Evolutionary conservation across 2,797 vertebrate species (phyloP), one percentile per base, ranked within the genome.

Genomic region (Macropodus opercularis): DNA sequence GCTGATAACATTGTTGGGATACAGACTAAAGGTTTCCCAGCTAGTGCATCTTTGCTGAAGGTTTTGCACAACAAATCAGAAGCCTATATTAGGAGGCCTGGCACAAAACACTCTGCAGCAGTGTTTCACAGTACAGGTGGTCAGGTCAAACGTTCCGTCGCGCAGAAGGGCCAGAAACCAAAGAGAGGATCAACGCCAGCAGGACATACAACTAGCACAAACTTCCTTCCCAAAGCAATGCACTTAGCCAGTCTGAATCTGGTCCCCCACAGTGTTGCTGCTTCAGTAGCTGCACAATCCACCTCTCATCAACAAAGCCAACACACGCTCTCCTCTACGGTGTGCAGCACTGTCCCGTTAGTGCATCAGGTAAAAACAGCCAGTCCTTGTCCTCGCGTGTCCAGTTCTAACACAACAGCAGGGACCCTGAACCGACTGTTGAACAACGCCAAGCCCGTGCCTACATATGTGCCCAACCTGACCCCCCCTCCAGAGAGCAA

Each of bases 161-260:
- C 84, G 34, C 82, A 88, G 34, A 89, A 73, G 51, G 58, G 39
- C 3, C 86, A 68, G 72, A 94, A 88, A 75, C 92, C 87, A 73
- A 93, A 91, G 63, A 90, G 82, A 17, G 21, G 32, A 11, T 54
- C 60, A 0, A 79, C 86, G 61, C 51, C 87, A 0, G 17, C 72
- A 21, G 81, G 90, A 1, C 77, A 41, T 1, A 3, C 40, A 0
- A 19, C 88, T 27, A 81, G 83, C 22, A 90, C 94, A 57, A 94
- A 69, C 75, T 92, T 96, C 13, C 93, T 99, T 40, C 97, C 97
- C 51, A 98, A 99, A 90, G 96, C 96, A 0, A 93, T 98, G 82
- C 97, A 99, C 86, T 85, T 99, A 72, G 97, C 97, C n/a, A 98
- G 95, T 75, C 92, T 99, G 69, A 99, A 98, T 85, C 81, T 99